Conservation (phyloP, 2,888 invertebrate species). For the Furcula furcula region DNA sequence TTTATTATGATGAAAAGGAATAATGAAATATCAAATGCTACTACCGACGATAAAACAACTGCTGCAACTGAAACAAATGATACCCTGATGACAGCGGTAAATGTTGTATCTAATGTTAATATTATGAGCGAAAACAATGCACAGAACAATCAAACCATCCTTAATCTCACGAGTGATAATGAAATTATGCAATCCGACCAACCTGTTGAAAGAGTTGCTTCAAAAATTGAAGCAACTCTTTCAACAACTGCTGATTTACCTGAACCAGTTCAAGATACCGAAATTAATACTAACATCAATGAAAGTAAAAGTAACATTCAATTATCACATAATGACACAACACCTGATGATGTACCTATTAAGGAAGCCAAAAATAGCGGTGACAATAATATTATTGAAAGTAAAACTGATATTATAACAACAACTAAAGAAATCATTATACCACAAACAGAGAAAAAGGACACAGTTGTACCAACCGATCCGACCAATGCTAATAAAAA, state of each 20-base stretch:
- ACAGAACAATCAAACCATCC: conserved; percentile 2
- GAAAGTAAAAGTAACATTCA: conserved; percentile 2
- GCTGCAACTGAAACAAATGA: conserved; percentile 7
- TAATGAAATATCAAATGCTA: conserved; percentile 19
- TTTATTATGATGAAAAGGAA: conserved; percentile 22
- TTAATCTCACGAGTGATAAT: not conserved
- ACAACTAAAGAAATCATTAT: conserved; percentile 9
- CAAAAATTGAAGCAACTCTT: conserved; percentile 28
- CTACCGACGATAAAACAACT: conserved; percentile 6
- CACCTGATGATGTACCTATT: conserved; percentile 18
- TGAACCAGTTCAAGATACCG: conserved; percentile 4
- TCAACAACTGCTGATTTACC: conserved; percentile 20
- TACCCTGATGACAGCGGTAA: not conserved
- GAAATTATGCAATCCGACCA: not conserved
- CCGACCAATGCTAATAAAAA: conserved; percentile 30
- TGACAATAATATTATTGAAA: conserved; percentile 2
- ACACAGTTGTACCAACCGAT: conserved; percentile 9
- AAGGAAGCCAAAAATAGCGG: not conserved
- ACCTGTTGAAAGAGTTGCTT: conserved; percentile 4
- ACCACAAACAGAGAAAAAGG: conserved; percentile 7
- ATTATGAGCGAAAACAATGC: conserved; percentile 7
- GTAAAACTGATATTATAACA: conserved; percentile 1
- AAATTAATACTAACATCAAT: not conserved
- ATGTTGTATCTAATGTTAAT: not conserved
- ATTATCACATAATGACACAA: no score